phyloP scores from a whole-genome alignment of 1,140 invertebrate species.

The Habropoda laboriosa region DNA sequence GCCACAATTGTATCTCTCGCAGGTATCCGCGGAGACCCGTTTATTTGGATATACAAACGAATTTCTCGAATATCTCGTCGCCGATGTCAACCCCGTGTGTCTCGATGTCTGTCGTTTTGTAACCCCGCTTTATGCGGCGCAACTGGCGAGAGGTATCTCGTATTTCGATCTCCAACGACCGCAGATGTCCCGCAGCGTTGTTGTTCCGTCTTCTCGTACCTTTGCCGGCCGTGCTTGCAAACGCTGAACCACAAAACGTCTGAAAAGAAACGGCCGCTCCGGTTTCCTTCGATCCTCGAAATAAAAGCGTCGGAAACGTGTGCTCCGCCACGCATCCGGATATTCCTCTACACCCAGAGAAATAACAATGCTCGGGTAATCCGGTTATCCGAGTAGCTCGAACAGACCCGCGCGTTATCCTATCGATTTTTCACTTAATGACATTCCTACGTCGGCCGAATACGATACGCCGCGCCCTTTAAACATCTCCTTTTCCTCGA shows the following conservation, averaged over 20 bases:
- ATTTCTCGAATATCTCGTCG: slow-evolving; percentile 56
- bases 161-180: slow-evolving; percentile 64
- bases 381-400: slow-evolving; percentile 25
- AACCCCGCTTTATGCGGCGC: slow-evolving; percentile 50
- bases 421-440: slow-evolving; percentile 14
- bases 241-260: slow-evolving; percentile 30
- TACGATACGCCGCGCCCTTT: background rate
- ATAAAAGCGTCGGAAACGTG: slow-evolving; percentile 13
- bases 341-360: background rate
- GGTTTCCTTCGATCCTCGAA: slow-evolving; percentile 28
- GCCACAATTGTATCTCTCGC: background rate
- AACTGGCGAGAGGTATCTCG: slow-evolving; percentile 53
- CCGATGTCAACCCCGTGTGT: slow-evolving; percentile 29
- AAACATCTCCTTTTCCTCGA: background rate
- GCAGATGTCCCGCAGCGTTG: slow-evolving; percentile 67
- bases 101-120: slow-evolving; percentile 44
- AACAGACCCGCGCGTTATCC: background rate
- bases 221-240: slow-evolving; percentile 7
- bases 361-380: slow-evolving; percentile 9
- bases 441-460: background rate
- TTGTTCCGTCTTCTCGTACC: slow-evolving; percentile 53
- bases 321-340: background rate
- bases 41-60: slow-evolving; percentile 54
- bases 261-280: slow-evolving; percentile 26
- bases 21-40: slow-evolving; percentile 38